A percentile compares a stretch with the other conserved stretches of the same genome.
Evolutionary conservation across 2,797 vertebrate genomes (phyloP).

Genomic region (Clamator glandarius): DNA sequence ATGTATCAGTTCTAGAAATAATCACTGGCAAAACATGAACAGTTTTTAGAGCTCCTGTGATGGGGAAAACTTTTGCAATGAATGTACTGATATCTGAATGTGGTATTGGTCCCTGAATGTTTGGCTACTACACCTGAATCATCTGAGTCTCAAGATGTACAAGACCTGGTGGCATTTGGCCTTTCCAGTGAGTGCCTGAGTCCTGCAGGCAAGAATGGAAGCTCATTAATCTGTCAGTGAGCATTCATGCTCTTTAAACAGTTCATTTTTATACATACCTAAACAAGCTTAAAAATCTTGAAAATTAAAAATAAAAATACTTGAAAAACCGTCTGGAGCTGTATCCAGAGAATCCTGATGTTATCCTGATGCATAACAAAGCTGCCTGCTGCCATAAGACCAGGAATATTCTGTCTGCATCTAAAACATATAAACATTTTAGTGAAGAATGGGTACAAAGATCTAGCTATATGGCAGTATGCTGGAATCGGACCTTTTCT

Average conservation of each 20-base stretch:
- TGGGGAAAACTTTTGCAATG: not conserved
- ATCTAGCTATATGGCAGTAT: not conserved
- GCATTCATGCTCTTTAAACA: not conserved
- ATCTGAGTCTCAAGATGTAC: not conserved
- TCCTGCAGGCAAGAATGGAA: not conserved
- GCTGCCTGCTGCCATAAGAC: not conserved
- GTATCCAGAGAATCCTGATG: not conserved
- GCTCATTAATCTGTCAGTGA: not conserved
- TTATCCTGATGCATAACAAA: not conserved
- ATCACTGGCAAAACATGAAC: not conserved
- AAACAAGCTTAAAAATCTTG: not conserved
- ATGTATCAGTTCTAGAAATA: not conserved
- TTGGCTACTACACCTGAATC: not conserved
- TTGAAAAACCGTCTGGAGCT: not conserved
- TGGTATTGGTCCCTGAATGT: fast-evolving
- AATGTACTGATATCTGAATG: not conserved
- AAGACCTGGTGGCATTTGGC: not conserved
- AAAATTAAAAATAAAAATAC: not conserved
- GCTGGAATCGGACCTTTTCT: not conserved
- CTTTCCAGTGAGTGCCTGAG: not conserved
- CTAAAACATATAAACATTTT: not conserved
- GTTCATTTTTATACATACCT: not conserved
- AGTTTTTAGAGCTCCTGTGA: not conserved
- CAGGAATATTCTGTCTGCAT: not conserved
- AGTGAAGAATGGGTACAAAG: not conserved